These are phyloP conservation scores for Myocastor coypus DNA, from an alignment of 2,113 vertebrate species.

Conservation along the genomic window DNA sequence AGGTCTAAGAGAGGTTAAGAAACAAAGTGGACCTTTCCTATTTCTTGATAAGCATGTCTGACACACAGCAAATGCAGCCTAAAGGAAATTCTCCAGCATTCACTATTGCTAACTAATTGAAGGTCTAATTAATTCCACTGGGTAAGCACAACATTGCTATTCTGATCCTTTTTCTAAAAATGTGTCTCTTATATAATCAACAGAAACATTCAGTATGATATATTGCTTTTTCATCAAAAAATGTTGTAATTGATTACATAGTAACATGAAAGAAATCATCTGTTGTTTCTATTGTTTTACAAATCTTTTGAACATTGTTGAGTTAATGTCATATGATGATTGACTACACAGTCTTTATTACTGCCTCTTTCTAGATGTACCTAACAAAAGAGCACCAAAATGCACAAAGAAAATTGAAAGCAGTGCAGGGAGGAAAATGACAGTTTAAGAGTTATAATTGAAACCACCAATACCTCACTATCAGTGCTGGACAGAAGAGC, in stretches of 20 bases:
- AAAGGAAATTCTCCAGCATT: constrained; percentile 32
- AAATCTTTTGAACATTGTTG: not conserved
- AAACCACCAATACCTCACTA: not conserved
- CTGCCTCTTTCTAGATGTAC: not conserved
- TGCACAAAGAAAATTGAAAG: constrained; percentile 22
- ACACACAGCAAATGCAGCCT: not conserved
- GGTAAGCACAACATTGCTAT: not conserved
- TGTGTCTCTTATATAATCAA: constrained; percentile 39
- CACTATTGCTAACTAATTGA: not conserved
- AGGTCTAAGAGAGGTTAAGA: not conserved
- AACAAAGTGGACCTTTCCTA: not conserved
- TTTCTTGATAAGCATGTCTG: constrained; percentile 13
- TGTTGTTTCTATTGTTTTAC: not conserved
- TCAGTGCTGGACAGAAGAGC: not conserved
- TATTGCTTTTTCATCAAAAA: not conserved
- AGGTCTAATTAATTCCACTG: not conserved
- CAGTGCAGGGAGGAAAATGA: not conserved
- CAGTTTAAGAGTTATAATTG: not conserved
- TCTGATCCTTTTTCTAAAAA: not conserved
- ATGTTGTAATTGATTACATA: not conserved
- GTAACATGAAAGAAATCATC: constrained; percentile 8
- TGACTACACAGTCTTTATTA: not conserved
- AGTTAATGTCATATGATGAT: not conserved
- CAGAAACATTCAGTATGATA: not conserved
- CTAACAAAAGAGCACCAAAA: not conserved